A percentile compares a stretch with the other conserved stretches of the same genome.
Conservation (phyloP, 2,113 vertebrate genomes). For the Hipposideros armiger region DNA sequence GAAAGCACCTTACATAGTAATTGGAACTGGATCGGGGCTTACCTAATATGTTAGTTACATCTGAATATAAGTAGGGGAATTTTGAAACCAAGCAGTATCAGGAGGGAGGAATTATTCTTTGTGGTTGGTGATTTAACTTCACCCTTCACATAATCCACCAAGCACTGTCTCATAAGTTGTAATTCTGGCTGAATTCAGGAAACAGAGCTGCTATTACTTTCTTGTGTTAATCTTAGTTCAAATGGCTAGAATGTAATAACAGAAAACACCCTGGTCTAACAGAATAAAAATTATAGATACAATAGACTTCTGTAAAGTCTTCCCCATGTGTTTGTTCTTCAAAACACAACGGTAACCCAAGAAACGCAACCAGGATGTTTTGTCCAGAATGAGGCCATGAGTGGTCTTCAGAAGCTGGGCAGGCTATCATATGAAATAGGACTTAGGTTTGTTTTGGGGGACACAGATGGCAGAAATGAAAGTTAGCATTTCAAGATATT, state of each 20-base stretch:
- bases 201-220: not conserved
- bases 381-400: not conserved
- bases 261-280: not conserved
- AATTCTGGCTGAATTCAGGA: not conserved
- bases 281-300: not conserved
- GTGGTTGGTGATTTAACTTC: not conserved
- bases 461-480: not conserved
- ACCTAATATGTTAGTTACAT: not conserved
- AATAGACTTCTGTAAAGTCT: not conserved
- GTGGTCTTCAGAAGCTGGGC: not conserved
- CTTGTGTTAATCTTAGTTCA: not conserved
- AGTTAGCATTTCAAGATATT: not conserved
- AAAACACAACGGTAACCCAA: not conserved
- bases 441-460: not conserved
- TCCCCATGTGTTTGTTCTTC: not conserved
- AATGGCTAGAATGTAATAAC: not conserved
- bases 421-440: not conserved
- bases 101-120: not conserved
- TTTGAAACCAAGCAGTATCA: not conserved
- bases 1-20: not conserved
- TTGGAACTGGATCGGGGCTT: not conserved
- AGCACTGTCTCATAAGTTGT: not conserved
- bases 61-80: not conserved
- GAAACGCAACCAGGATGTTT: not conserved
- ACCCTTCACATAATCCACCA: not conserved